phyloP scores from a whole-genome alignment of 2,797 vertebrate genomes.

The Orientallactaga sibirica region DNA sequence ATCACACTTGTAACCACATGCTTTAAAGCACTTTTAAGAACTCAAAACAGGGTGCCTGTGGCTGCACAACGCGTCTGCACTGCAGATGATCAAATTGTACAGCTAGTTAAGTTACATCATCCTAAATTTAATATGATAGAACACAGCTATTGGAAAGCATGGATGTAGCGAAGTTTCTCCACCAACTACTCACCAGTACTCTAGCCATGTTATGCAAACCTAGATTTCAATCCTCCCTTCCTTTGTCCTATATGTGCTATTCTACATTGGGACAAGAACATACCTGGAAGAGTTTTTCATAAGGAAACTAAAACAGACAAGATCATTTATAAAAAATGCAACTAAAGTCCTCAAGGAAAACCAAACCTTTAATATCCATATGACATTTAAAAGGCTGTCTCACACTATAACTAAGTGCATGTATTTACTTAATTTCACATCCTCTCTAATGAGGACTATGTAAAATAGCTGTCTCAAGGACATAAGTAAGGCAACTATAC shows the following conservation, averaged over 20 bases:
- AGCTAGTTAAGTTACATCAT: neutral
- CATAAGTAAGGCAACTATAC: neutral
- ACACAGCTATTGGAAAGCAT: neutral
- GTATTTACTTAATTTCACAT: neutral
- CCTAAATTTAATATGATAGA: neutral
- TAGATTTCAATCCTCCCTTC: neutral
- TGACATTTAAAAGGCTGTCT: neutral
- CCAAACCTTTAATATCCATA: neutral
- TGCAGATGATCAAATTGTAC: constrained; percentile 17
- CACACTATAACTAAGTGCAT: neutral
- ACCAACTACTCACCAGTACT: neutral
- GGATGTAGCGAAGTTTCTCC: neutral
- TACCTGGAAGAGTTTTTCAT: neutral
- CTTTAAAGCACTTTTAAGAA: neutral
- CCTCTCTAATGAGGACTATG: neutral
- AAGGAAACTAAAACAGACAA: neutral
- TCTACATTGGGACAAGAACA: constrained; percentile 23
- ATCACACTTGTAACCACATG: neutral
- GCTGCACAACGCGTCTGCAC: neutral
- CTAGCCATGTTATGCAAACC: neutral
- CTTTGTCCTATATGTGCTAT: neutral
- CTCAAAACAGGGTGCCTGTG: constrained; percentile 16
- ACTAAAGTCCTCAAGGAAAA: neutral
- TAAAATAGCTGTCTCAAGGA: neutral
- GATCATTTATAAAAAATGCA: constrained; percentile 9